phyloP scores from a whole-genome alignment of 2,797 vertebrate species.

The Bradypodion pumilum region DNA sequence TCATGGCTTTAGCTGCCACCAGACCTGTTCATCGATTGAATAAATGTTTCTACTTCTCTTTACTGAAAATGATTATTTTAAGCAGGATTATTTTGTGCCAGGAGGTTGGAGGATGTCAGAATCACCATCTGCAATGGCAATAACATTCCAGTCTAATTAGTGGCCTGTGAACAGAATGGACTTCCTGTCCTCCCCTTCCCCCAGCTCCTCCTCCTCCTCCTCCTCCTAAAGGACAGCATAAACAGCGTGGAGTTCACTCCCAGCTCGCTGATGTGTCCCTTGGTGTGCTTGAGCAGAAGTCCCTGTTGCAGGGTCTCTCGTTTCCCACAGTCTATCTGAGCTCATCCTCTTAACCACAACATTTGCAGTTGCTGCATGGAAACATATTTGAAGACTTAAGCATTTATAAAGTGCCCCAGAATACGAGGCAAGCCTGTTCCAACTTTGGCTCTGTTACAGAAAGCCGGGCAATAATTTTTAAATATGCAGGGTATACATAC shows the following conservation, averaged over 20 bases:
- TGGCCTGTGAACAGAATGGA: conserved; percentile 55
- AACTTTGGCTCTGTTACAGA: rapidly evolving
- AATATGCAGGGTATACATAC: background rate
- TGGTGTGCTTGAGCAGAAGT: background rate
- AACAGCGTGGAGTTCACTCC: background rate
- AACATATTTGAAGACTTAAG: background rate
- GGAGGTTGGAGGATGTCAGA: conserved; percentile 66
- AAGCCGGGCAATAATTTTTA: background rate
- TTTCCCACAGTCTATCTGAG: conserved; percentile 17
- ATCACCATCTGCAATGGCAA: conserved; percentile 69
- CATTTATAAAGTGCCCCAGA: background rate
- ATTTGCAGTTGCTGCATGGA: background rate
- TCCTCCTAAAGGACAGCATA: conserved; percentile 23
- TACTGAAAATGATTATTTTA: conserved; percentile 49
- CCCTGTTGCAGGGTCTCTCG: background rate
- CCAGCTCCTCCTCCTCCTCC: conserved; percentile 4
- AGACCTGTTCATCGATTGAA: background rate
- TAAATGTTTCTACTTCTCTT: conserved; percentile 42
- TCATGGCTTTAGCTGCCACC: background rate
- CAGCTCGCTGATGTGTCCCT: background rate
- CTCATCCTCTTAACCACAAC: background rate
- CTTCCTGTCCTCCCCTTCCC: conserved; percentile 65
- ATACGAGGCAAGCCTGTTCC: background rate
- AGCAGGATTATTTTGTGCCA: conserved; percentile 48
- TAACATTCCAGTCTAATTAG: conserved; percentile 71